A percentile compares a stretch with the other conserved stretches of the same genome.
These are phyloP conservation scores for Casuarius casuarius DNA, from an alignment of 2,113 vertebrate genomes.

Conservation along the genomic window DNA sequence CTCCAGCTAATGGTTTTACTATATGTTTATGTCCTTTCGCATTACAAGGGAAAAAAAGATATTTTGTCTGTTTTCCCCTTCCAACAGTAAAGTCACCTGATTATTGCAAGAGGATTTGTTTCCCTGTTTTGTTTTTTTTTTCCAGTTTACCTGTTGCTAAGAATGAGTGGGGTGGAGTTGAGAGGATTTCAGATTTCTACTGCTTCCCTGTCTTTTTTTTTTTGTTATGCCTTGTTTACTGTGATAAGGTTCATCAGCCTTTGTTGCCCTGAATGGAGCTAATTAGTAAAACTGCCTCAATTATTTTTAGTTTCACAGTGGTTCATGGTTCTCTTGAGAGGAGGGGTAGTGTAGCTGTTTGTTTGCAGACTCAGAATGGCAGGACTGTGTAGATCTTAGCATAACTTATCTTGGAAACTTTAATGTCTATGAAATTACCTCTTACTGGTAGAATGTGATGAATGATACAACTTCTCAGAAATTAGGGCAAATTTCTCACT, in stretches of 20 bases:
- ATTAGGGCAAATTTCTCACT: neutral
- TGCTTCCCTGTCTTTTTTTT: neutral
- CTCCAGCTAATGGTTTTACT: neutral
- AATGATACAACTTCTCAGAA: neutral
- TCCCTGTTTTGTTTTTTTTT: neutral
- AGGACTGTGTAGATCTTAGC: neutral
- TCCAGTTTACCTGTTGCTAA: neutral
- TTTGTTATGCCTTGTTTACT: neutral
- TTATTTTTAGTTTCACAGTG: slow-evolving; percentile 24
- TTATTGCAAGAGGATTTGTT: neutral
- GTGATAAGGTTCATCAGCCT: neutral
- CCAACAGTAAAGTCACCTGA: neutral
- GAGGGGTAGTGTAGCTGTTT: neutral
- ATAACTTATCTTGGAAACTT: neutral
- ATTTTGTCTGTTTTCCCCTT: neutral
- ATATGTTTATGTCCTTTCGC: neutral
- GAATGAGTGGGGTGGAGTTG: neutral
- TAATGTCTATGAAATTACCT: neutral
- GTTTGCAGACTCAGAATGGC: neutral
- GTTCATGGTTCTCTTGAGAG: slow-evolving; percentile 16
- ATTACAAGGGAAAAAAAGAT: neutral
- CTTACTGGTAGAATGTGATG: neutral
- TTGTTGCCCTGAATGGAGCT: neutral
- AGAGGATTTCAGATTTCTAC: neutral
- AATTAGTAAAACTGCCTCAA: neutral